These are phyloP conservation scores for Anthopleura xanthogrammica DNA, from an alignment of 92 coral and sea anemone species.

Conservation along the genomic window DNA sequence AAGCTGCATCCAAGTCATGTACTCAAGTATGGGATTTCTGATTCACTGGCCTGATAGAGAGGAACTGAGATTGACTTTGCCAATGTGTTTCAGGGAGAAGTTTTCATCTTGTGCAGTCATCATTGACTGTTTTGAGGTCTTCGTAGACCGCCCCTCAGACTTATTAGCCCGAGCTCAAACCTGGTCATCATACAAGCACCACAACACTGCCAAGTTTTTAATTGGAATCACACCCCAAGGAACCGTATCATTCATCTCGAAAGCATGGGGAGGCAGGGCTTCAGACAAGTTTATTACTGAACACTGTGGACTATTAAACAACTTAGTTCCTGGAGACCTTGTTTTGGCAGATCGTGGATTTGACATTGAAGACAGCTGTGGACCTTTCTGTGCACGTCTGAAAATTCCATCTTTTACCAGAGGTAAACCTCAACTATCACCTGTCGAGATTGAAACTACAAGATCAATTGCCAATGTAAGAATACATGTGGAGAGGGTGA, in stretches of 20 bases:
- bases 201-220: conserved; percentile 35
- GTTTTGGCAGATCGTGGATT: conserved; percentile 45
- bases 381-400: conserved; percentile 31
- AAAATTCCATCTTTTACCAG: conserved; percentile 45
- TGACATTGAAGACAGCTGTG: conserved; percentile 45
- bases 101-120: conserved; percentile 62
- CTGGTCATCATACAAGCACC: conserved; percentile 52
- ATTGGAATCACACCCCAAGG: conserved; percentile 68
- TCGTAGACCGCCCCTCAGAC: conserved; percentile 50
- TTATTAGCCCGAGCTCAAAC: conserved; percentile 58
- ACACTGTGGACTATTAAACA: conserved; percentile 56
- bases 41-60: conserved; percentile 63
- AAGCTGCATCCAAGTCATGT: conserved; percentile 41
- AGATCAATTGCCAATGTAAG: conserved; percentile 60
- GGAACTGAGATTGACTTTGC: conserved; percentile 54
- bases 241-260: conserved; percentile 61
- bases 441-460: conserved; percentile 45
- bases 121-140: conserved; percentile 70
- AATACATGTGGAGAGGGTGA: conserved; percentile 64
- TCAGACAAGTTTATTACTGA: conserved; percentile 64
- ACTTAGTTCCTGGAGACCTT: conserved; percentile 60
- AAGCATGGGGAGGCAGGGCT: conserved; percentile 61
- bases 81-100: conserved; percentile 40
- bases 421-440: conserved; percentile 53
- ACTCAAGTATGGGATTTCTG: conserved; percentile 36